Conservation (phyloP, 2,113 vertebrate genomes). For the Barbus barbus region DNA sequence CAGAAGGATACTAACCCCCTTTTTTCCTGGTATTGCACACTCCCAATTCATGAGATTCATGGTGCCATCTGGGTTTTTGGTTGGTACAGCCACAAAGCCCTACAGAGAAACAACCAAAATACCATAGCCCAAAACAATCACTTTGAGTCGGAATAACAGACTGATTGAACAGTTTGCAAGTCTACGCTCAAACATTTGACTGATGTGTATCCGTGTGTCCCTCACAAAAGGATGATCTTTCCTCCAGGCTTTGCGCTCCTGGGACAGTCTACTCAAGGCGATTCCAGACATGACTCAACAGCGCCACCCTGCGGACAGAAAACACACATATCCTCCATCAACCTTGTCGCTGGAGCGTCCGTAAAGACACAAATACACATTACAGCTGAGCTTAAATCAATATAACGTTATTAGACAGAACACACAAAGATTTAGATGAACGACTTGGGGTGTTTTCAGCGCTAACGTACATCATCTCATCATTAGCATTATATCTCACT, state of each 20-base stretch:
- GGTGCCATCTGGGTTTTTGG: slow-evolving; percentile 95
- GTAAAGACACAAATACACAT: not conserved
- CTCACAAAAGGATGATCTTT: slow-evolving; percentile 98
- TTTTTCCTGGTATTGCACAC: slow-evolving; percentile 96
- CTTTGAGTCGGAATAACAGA: not conserved
- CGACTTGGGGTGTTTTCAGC: not conserved
- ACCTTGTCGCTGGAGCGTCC: not conserved
- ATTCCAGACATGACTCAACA: slow-evolving; percentile 90
- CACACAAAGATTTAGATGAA: not conserved
- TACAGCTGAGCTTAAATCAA: not conserved
- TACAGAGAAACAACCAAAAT: slow-evolving; percentile 52
- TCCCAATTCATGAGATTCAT: slow-evolving; percentile 99
- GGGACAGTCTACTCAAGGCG: slow-evolving; percentile 95
- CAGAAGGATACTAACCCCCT: slow-evolving; percentile 81
- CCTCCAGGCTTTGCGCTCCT: slow-evolving; percentile 98
- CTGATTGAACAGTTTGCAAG: not conserved
- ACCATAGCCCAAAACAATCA: not conserved
- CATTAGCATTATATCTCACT: not conserved
- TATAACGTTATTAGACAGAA: not conserved
- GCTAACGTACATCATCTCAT: not conserved
- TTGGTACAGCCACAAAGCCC: slow-evolving; percentile 97
- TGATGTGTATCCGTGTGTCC: not conserved
- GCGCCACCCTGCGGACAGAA: slow-evolving; percentile 38
- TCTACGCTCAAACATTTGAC: not conserved
- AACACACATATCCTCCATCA: not conserved